Evolutionary conservation across 2,797 vertebrate genomes (phyloP).

Genomic region (Gallinago solitaria): DNA sequence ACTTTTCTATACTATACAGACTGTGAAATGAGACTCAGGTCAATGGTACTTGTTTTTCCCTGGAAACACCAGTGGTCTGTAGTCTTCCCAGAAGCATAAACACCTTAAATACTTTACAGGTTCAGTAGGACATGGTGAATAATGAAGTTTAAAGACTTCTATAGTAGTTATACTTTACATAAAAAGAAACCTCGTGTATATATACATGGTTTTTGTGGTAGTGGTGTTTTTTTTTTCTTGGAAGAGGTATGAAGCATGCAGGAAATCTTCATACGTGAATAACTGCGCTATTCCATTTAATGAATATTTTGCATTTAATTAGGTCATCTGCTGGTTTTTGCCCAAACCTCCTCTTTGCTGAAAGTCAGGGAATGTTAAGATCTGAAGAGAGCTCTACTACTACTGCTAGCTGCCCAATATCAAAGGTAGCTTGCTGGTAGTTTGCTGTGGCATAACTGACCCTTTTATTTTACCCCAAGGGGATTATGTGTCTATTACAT

Average conservation of each 20-base stretch:
- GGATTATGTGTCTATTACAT: background rate
- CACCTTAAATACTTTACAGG: background rate
- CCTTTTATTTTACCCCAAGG: background rate
- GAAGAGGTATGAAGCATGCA: background rate
- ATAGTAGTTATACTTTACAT: background rate
- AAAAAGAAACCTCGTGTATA: background rate
- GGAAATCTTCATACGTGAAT: background rate
- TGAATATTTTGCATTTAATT: background rate
- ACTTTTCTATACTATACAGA: background rate
- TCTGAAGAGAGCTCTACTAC: background rate
- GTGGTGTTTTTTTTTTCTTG: background rate
- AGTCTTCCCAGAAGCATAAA: background rate
- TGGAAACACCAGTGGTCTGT: background rate
- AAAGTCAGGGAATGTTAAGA: background rate
- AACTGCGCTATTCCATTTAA: background rate
- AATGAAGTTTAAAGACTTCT: background rate
- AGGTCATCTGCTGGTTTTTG: background rate
- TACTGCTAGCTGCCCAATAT: background rate
- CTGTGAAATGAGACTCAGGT: background rate
- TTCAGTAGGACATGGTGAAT: background rate
- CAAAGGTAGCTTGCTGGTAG: background rate
- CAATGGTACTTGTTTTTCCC: background rate
- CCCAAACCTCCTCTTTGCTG: background rate
- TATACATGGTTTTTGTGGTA: background rate
- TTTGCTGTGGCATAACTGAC: background rate